A percentile compares a stretch with the other conserved stretches of the same genome.
These are phyloP conservation scores for Halichoeres trimaculatus DNA, from an alignment of 2,113 vertebrate genomes.

Conservation along the genomic window DNA sequence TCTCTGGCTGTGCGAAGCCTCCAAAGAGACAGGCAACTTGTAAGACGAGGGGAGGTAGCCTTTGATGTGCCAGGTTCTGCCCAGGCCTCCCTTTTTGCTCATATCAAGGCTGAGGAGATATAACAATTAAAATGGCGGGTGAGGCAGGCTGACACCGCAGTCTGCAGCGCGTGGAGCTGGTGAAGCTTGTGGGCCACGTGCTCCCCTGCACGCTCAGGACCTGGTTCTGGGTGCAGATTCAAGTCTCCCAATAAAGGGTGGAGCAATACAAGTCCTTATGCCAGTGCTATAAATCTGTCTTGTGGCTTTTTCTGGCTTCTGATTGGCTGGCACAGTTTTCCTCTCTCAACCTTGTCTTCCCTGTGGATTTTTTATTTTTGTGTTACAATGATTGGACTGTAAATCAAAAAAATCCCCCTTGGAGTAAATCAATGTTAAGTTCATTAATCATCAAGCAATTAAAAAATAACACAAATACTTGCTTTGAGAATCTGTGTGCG, in stretches of 20 bases:
- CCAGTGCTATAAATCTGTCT: slow-evolving; percentile 52
- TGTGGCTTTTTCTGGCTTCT: slow-evolving; percentile 29
- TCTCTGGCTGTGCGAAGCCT: slow-evolving; percentile 74
- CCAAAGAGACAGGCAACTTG: slow-evolving; percentile 84
- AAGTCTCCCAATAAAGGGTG: slow-evolving; percentile 1
- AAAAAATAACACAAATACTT: no score
- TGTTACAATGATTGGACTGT: background rate
- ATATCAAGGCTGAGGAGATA: slow-evolving; percentile 79
- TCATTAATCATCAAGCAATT: background rate
- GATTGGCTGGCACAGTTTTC: slow-evolving; percentile 46
- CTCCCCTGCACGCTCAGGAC: slow-evolving; percentile 1
- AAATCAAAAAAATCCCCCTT: background rate
- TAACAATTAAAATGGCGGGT: slow-evolving; percentile 81
- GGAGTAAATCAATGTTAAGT: background rate
- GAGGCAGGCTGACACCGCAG: slow-evolving; percentile 45
- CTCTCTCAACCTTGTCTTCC: slow-evolving; percentile 47
- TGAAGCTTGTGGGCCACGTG: slow-evolving; percentile 20
- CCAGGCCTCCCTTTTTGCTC: slow-evolving; percentile 79
- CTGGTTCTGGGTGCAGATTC: slow-evolving; percentile 20
- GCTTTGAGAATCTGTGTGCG: no score
- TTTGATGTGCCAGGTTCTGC: slow-evolving; percentile 82
- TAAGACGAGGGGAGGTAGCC: slow-evolving; percentile 80
- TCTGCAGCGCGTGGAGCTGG: slow-evolving; percentile 6
- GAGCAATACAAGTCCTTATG: slow-evolving; percentile 41
- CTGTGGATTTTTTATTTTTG: slow-evolving; percentile 13